Base-by-base conservation (phyloP, 2,888 invertebrate genomes). In the Leptothorax acervorum region DNA sequence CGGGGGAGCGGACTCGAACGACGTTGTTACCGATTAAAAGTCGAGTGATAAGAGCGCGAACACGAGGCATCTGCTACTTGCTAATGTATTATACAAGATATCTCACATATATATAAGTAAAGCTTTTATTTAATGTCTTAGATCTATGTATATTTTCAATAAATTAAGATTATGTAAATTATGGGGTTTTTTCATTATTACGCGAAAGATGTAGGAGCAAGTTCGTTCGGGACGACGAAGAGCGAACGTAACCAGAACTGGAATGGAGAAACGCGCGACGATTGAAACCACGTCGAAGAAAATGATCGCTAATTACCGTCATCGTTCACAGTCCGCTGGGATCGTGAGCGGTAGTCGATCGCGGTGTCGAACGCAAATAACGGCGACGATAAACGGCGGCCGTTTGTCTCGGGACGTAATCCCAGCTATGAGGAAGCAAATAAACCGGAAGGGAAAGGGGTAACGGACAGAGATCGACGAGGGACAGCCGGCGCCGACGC, bases 241-340 rank as follows among this genome's bases (percentile, higher is more conserved):
- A 42, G 28, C 45, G 75, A 23, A 18, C 15, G 8, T 62, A 74
- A 62, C n/a, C 35, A 23, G 11, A 75, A 63, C n/a, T 63, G 48
- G 35, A 28, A 35, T 39, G 35, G 31, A 35, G 73, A 81, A 73
- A 5, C 65, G 74, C 53, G 62, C 55, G 53, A 53, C 84, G 74
- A 85, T 75, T 78, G 65, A 31, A 60, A 74, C 31, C 48, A 11
- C 42, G 18, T 53, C 70, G 60, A 4, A 28, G 74, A 60, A 68
- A 82, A 84, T 28, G 65, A 75, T 82, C 71, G 45, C 68, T 82
- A 88, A 88, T 86, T 86, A 63, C 70, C 85, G 73, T 60, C 53
- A 53, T 78, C 55, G 63, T 66, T 70, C 65, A 79, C 66, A 74
- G 12, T 65, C 55, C 8, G 68, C 55, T 31, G 4, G 71, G 66